Conservation (phyloP, 2,888 invertebrate genomes). For the Julus scandinavius region DNA sequence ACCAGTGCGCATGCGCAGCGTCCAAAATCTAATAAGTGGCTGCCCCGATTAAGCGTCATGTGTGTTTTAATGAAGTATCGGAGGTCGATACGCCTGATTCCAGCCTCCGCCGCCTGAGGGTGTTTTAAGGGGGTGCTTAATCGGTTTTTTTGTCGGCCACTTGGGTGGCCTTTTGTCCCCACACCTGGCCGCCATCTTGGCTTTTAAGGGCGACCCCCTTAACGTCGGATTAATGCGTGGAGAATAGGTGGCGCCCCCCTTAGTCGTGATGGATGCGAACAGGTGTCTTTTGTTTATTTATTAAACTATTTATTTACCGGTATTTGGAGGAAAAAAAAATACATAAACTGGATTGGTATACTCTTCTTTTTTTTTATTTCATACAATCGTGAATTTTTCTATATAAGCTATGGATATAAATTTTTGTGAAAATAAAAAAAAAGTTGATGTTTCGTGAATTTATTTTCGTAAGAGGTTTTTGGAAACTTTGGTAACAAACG, state of each 20-base stretch:
- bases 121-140: background rate
- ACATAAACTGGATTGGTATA: background rate
- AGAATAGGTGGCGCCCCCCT: constrained; percentile 3
- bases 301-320: constrained; percentile 38
- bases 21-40: background rate
- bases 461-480: background rate
- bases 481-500: background rate
- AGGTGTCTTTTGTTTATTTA: constrained; percentile 47
- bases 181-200: constrained; percentile 44
- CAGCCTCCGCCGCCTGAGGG: background rate
- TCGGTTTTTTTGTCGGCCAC: background rate
- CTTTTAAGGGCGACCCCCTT: constrained; percentile 22
- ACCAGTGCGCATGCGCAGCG: no score
- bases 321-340: background rate
- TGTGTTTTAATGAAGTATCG: constrained; percentile 52
- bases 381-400: background rate
- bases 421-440: background rate
- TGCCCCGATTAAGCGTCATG: background rate
- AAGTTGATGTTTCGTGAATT: constrained; percentile 3
- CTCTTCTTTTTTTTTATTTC: background rate
- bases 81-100: constrained; percentile 52
- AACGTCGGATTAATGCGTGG: background rate
- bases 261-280: constrained; percentile 24
- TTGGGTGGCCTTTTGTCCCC: constrained; percentile 43
- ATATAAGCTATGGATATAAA: background rate